These are phyloP conservation scores for Aphidoletes aphidimyza DNA, from an alignment of 2,888 invertebrate species.

Conservation along the genomic window DNA sequence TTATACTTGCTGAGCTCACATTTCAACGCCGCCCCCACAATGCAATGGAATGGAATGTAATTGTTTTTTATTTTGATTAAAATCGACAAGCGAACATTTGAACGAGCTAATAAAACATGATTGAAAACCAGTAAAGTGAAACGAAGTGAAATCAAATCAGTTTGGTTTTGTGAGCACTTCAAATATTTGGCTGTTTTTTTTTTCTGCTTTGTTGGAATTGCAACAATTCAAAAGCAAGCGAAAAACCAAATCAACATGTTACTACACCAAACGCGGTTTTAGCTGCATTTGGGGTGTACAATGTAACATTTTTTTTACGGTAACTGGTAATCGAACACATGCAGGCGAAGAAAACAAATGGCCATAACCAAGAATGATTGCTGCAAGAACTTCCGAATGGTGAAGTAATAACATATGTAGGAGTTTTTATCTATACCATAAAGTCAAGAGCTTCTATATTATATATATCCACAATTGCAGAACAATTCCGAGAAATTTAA, in stretches of 20 bases:
- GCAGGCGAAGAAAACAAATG: background rate
- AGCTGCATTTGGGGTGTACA: background rate
- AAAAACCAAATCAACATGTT: too few relatives aligned
- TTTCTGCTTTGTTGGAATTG: too few relatives aligned
- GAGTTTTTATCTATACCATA: constrained; percentile 9
- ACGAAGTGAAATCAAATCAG: background rate
- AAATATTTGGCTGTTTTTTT: background rate
- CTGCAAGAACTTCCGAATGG: too few relatives aligned
- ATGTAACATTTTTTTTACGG: background rate
- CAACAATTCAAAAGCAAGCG: too few relatives aligned
- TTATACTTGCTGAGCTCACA: background rate
- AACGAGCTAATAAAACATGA: background rate
- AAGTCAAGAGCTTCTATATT: background rate
- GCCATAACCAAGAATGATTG: constrained; percentile 24
- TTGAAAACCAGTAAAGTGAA: constrained; percentile 43
- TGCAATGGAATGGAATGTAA: constrained; percentile 35
- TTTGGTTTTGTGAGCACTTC: background rate
- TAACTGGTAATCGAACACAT: background rate
- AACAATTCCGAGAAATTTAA: background rate
- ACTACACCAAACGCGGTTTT: too few relatives aligned
- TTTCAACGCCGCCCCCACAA: too few relatives aligned
- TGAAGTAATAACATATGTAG: background rate
- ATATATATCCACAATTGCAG: background rate
- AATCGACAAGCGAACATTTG: background rate
- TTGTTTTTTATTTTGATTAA: constrained; percentile 31